Conservation (phyloP, 2,888 invertebrate genomes). For the Hyppa rectilinea region DNA sequence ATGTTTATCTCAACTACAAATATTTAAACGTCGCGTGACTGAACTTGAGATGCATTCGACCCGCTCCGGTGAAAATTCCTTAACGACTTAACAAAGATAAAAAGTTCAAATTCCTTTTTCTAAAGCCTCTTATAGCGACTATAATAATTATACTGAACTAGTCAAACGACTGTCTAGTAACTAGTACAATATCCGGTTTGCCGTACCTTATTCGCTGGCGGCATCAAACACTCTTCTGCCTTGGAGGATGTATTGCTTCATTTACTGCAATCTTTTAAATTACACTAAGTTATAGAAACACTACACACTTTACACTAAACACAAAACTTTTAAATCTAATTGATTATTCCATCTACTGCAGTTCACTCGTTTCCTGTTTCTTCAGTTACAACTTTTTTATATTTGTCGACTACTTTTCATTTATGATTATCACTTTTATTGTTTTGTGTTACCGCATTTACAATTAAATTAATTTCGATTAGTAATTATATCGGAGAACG, state of each 20-base stretch:
- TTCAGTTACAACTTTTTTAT: constrained; percentile 46
- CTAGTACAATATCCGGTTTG: constrained; percentile 87
- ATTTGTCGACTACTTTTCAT: constrained; percentile 62
- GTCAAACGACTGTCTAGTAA: constrained; percentile 81
- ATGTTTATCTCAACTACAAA: constrained; percentile 82
- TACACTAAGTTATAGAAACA: constrained; percentile 80
- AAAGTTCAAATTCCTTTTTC: constrained; percentile 71
- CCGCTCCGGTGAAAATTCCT: constrained; percentile 66
- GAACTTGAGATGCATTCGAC: constrained; percentile 66
- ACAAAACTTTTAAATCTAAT: constrained; percentile 77
- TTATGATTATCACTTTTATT: constrained; percentile 71
- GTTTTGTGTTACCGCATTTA: constrained; percentile 70
- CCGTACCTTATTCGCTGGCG: constrained; percentile 87
- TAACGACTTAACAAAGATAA: constrained; percentile 64
- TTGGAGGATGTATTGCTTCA: constrained; percentile 75
- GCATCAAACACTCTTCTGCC: constrained; percentile 83
- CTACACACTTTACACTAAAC: constrained; percentile 84
- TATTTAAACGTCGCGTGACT: constrained; percentile 83
- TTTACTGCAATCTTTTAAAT: constrained; percentile 76
- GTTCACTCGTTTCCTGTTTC: constrained; percentile 51
- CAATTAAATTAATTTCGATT: constrained; percentile 72
- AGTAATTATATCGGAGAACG: constrained; percentile 72
- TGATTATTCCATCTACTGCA: constrained; percentile 53
- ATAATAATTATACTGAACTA: constrained; percentile 81
- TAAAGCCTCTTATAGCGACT: constrained; percentile 69